Base-by-base conservation (phyloP, 2,797 vertebrate genomes). In the Threskiornis aethiopicus region DNA sequence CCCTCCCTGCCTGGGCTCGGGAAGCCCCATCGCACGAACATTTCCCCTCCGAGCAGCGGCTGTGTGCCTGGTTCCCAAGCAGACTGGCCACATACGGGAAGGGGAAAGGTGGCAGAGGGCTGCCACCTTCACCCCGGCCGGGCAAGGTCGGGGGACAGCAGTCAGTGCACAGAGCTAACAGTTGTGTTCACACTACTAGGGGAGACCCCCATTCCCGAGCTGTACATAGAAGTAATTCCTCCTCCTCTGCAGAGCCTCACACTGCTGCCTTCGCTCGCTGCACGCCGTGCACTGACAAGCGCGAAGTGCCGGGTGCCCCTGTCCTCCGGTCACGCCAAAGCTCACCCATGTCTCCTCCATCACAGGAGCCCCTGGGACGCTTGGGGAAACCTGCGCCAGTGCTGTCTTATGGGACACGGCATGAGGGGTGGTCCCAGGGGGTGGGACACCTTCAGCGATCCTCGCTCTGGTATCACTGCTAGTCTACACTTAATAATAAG, bases 311-410 rank as follows among this genome's bases (percentile, higher is more conserved):
- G 16, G 47, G 11, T 37, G 29, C 3, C 18, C 26, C 55, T 6
- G 47, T 2, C 16, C 29, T n/a, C 61, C 1, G 0, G 10, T 3
- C 52, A n/a, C 3, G 4, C 22, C 52, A 24, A 76, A 71, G n/a
- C 6, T 26, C 14, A 6, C 22, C 33, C 13, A 1, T 16, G 13
- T 44, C 49, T 59, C 26, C 57, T 69, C 13, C 59, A 52, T 9
- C 76, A 64, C 41, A n/a, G 0, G 4, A 81, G 12, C 0, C 13
- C 58, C 21, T 5, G 3, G 20, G 52, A 15, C 1, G 0, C 14
- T 11, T 6, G 5, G 52, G 51, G 79, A 78, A 62, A 82, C 5
- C n/a, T 47, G n/a, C 13, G 18, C 62, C 64, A 3, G 4, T 2
- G 3, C 12, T 41, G 24, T 29, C 44, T 16, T 24, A 47, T 2